Percentiles rank a stretch among this genome's conserved stretches.
phyloP scores from a whole-genome alignment of 1,140 invertebrate species.

The Mercenaria mercenaria region DNA sequence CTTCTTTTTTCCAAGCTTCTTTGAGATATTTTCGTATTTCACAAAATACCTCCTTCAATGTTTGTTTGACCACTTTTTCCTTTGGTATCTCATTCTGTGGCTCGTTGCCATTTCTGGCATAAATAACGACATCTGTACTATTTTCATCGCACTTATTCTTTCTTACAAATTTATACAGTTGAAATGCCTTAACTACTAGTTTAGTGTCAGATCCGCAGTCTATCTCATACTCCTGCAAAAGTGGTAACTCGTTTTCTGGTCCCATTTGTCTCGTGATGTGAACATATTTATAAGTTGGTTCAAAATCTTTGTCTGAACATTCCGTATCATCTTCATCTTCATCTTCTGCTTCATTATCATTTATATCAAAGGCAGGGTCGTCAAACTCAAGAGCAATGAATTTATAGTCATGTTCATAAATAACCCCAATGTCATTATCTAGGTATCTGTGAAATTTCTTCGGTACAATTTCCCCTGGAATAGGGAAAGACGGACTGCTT shows the following conservation, averaged over 20 bases:
- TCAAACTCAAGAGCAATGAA: slow-evolving; percentile 74
- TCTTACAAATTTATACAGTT: slow-evolving; percentile 76
- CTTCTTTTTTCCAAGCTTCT: slow-evolving; percentile 72
- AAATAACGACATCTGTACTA: background rate
- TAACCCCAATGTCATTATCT: slow-evolving; percentile 10
- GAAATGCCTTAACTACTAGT: slow-evolving; percentile 64
- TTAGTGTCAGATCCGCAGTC: slow-evolving; percentile 69
- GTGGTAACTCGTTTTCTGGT: background rate
- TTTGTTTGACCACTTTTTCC: background rate
- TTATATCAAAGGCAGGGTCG: slow-evolving; percentile 68
- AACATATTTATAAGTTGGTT: slow-evolving; percentile 63
- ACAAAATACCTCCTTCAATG: slow-evolving; percentile 42
- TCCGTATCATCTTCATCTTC: background rate
- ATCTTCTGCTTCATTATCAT: slow-evolving; percentile 11
- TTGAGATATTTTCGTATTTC: slow-evolving; percentile 71
- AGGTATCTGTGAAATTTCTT: background rate
- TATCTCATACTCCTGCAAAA: slow-evolving; percentile 70
- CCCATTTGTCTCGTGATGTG: slow-evolving; percentile 47
- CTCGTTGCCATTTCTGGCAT: background rate
- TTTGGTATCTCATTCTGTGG: background rate
- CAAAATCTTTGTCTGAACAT: background rate
- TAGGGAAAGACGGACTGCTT: background rate
- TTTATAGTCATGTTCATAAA: slow-evolving; percentile 71
- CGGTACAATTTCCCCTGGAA: slow-evolving; percentile 43
- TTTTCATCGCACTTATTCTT: background rate